Evolutionary conservation across 64 coral and sea anemone species (phyloP), one percentile per base, ranked within the genome.

Genomic region (Montipora sp.): DNA sequence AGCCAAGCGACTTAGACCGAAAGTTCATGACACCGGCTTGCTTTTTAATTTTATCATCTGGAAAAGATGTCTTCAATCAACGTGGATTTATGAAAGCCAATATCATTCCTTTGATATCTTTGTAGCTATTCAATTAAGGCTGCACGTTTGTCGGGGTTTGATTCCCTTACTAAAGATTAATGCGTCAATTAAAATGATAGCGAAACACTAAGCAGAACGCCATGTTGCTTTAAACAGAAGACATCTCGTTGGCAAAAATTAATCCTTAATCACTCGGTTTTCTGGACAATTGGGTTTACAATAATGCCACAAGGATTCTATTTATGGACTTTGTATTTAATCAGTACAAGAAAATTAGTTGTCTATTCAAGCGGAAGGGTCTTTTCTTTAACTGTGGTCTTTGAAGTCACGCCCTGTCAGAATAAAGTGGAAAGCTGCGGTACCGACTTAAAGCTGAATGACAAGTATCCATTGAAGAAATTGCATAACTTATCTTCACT

Each of bases 401-500:
- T 85, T 85, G 82, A 85, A 71, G 82, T 85, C 65, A 85, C 82
- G 82, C 82, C 65, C 71, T 85, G 82, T 70, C 82, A 85, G 61
- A 71, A 22, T 48, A 71, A 59, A 85, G 65, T 18, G 49, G 82
- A 85, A 49, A 85, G 82, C 16, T 50, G 6, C 45, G 8, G n/a
- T 0, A n/a, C 61, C 82, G 61, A 14, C 63, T 49, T 7, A 22
- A 70, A 16, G 47, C 5, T 71, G 21, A 85, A 70, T 85, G 63
- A 85, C 82, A 70, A 49, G 61, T 48, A 19, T 15, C 45, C 36
- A 36, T 71, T 46, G n/a, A 12, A 85, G 19, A 71, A 71, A 69
- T 21, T n/a, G 46, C 48, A 85, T 85, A 85, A 85, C 68, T 85
- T 85, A 85, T 71, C 60, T 48, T 45, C 2, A 85, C 21, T 27